Base-by-base conservation (phyloP, 2,113 vertebrate genomes). In the Mohoua ochrocephala region DNA sequence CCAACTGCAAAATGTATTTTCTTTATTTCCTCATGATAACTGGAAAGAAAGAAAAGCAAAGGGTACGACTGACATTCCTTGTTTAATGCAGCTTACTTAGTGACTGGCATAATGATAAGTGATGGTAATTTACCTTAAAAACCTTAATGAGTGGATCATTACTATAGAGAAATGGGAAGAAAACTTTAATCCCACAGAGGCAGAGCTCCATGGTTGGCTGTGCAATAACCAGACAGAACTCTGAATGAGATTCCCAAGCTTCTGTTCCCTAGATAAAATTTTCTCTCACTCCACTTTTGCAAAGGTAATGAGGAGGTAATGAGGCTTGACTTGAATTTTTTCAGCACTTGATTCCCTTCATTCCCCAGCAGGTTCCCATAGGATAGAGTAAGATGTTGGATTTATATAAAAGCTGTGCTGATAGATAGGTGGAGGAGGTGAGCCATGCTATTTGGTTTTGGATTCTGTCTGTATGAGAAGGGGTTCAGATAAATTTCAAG, bases 271-370 rank as follows among this genome's bases (percentile, higher is more conserved):
- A 97, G 97, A 97, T 97, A 97, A 96, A 98, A 98, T 96, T 97
- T 91, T 97, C 97, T 97, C 98, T 98, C 98, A 97, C 98, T 98
- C 98, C 98, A 98, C 97, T 98, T 98, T 98, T 98, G 98, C 98
- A 98, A 98, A 98, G 98, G 98, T 99, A 99, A 99, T 98, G 98
- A 99, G 98, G 98, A 98, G 97, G 98, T 99, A 99, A 99, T 98
- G 98, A 99, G 99, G 98, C 99, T 98, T 99, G 99, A 99, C 99
- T 98, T 96, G 98, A 97, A 97, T 97, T 97, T 98, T 98, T 98
- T 98, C 98, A 98, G 96, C 97, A 90, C 98, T 98, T 96, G 93
- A 97, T 98, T 98, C 97, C 94, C 97, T 97, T 97, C 95, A 95
- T 97, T 98, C 97, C 97, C 97, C 97, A 97, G 97, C 97, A 98